Conservation (phyloP, 1,140 invertebrate species). For the Sipha flava region DNA sequence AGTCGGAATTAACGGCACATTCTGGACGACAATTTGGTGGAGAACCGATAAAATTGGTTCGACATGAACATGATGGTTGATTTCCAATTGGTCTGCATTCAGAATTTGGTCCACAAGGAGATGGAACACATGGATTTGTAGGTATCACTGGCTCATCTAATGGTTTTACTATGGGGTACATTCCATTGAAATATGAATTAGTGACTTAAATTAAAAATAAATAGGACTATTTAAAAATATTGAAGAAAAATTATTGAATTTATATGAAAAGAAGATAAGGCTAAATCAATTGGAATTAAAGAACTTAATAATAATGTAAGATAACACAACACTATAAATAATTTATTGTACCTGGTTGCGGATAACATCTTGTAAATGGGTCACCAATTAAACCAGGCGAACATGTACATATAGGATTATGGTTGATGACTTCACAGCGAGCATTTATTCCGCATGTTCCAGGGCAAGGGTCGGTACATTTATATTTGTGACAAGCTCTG, state of each 20-base stretch:
- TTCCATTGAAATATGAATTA: background rate
- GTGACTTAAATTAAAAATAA: background rate
- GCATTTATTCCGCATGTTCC: slow-evolving; percentile 51
- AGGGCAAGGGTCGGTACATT: slow-evolving; percentile 53
- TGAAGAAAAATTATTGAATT: background rate
- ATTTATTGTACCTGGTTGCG: slow-evolving; percentile 35
- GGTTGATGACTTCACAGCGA: slow-evolving; percentile 49
- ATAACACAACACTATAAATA: background rate
- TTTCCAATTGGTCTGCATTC: slow-evolving; percentile 44
- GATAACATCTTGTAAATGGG: slow-evolving; percentile 45
- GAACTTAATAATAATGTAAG: too few species aligned
- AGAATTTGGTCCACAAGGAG: slow-evolving; percentile 49
- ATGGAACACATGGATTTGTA: slow-evolving; percentile 39
- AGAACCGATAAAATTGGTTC: slow-evolving; percentile 48
- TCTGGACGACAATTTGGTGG: slow-evolving; percentile 53
- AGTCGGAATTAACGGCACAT: slow-evolving; percentile 50
- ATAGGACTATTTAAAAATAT: background rate
- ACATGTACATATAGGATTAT: slow-evolving; percentile 47
- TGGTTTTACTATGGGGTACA: background rate
- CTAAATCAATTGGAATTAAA: too few species aligned
- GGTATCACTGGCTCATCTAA: slow-evolving; percentile 22
- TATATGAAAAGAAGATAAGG: too few species aligned
- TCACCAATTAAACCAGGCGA: slow-evolving; percentile 45
- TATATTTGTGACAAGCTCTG: slow-evolving; percentile 51
- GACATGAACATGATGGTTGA: slow-evolving; percentile 52